phyloP scores from a whole-genome alignment of 2,113 vertebrate species.

The Nipponia nippon region DNA sequence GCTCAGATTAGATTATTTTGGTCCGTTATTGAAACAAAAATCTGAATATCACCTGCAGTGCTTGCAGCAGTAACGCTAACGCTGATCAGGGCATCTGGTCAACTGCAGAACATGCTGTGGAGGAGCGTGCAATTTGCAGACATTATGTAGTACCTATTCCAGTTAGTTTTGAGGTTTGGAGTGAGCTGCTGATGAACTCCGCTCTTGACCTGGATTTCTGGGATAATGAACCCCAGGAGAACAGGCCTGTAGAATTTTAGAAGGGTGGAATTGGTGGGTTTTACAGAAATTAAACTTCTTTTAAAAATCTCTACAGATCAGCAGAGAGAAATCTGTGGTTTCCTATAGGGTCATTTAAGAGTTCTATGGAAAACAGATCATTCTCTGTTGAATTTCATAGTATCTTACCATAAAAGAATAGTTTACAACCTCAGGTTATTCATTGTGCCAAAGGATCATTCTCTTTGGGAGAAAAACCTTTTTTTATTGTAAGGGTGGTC shows the following conservation, averaged over 20 bases:
- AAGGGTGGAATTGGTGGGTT: not conserved
- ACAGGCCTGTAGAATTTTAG: not conserved
- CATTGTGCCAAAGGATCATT: not conserved
- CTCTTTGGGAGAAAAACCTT: not conserved
- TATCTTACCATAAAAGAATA: not conserved
- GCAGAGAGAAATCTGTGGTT: not conserved
- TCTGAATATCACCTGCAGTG: not conserved
- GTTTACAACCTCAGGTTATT: not conserved
- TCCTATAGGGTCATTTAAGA: not conserved
- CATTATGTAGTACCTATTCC: not conserved
- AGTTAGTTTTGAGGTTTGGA: not conserved
- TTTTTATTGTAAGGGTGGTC: not conserved
- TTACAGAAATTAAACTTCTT: not conserved
- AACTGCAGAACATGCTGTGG: not conserved
- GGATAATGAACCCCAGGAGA: not conserved
- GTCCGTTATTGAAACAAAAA: not conserved
- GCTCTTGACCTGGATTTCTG: conserved; percentile 28
- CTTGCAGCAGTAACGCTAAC: not conserved
- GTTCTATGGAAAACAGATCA: not conserved
- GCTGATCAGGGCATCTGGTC: not conserved
- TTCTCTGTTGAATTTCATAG: not conserved
- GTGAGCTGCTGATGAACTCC: not conserved
- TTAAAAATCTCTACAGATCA: not conserved
- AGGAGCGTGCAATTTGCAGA: not conserved
- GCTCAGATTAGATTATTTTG: not conserved